Base-by-base conservation (phyloP, 1,140 invertebrate genomes). In the Temnothorax curvispinosus region DNA sequence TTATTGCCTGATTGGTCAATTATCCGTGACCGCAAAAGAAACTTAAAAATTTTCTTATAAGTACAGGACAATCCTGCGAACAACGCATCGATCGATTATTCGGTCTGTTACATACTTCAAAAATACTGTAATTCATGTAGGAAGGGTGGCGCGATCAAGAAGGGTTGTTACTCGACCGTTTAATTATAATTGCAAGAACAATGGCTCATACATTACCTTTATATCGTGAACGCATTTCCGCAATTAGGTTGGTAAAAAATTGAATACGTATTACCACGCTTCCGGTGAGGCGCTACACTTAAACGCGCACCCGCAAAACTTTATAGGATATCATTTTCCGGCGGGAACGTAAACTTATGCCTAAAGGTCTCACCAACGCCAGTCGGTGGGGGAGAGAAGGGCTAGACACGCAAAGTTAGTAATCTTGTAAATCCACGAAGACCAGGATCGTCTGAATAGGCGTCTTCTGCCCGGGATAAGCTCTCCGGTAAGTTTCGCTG, bases 371-470 rank as follows among this genome's bases (percentile, higher is more conserved):
- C 54, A 7, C 35, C 50, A 44, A 44, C 41, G 38, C 38, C 54
- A 21, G n/a, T 56, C 15, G 65, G 56, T 8, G n/a, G 27, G 71
- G 72, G 62, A 77, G 80, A 87, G 72, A 65, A 62, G 60, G 35
- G 50, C 44, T 15, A 50, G 76, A 76, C 27, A 27, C 58, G 35
- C 44, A 44, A 92, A 92, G 65, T 92, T 92, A 50, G 91, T 89
- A 92, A 91, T 86, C 88, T 75, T 91, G 87, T 93, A 92, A 93
- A 92, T 86, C 78, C 77, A 89, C 91, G 91, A 93, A 89, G 88
- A 85, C 65, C 27, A 56, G 47, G 62, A 82, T 54, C 78, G 86
- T 87, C 21, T 21, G 90, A 89, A 89, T 89, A 90, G 84, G 88
- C 72, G 74, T 69, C 35, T 41, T 41, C 35, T 69, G 11, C 13